Evolutionary conservation across 2,113 vertebrate genomes (phyloP).

Genomic region (Eira barbara): DNA sequence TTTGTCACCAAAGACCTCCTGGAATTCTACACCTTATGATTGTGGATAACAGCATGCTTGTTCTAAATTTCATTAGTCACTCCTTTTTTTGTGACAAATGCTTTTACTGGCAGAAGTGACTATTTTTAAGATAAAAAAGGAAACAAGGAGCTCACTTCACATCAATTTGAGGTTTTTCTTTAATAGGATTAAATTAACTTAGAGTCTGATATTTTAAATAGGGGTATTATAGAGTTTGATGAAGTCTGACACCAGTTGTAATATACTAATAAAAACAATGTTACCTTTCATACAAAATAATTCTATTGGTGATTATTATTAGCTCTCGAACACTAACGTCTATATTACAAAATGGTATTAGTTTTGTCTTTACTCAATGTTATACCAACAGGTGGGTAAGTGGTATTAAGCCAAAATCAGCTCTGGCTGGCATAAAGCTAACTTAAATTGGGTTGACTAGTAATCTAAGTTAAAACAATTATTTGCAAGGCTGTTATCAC

Average conservation of each 20-base stretch:
- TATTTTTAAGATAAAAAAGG: constrained; percentile 15
- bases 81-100: not conserved
- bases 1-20: not conserved
- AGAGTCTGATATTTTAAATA: not conserved
- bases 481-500: constrained; percentile 22
- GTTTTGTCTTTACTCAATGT: constrained; percentile 7
- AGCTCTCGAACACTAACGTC: not conserved
- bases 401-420: constrained; percentile 6
- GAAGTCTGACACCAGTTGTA: not conserved
- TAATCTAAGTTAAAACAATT: constrained; percentile 35
- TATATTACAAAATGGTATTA: not conserved
- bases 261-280: constrained; percentile 18
- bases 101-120: constrained; percentile 40
- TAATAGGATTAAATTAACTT: constrained; percentile 26
- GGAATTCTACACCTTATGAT: constrained; percentile 46
- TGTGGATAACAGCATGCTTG: not conserved
- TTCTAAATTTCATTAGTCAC: constrained; percentile 59
- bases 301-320: not conserved
- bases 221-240: not conserved
- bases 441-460: constrained; percentile 1
- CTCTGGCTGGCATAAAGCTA: not conserved
- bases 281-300: constrained; percentile 28
- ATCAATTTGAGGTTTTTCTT: constrained; percentile 5
- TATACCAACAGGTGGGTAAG: constrained; percentile 19
- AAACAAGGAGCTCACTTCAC: not conserved